Evolutionary conservation across 2,888 invertebrate genomes (phyloP).

Genomic region (Rhagonycha lutea): DNA sequence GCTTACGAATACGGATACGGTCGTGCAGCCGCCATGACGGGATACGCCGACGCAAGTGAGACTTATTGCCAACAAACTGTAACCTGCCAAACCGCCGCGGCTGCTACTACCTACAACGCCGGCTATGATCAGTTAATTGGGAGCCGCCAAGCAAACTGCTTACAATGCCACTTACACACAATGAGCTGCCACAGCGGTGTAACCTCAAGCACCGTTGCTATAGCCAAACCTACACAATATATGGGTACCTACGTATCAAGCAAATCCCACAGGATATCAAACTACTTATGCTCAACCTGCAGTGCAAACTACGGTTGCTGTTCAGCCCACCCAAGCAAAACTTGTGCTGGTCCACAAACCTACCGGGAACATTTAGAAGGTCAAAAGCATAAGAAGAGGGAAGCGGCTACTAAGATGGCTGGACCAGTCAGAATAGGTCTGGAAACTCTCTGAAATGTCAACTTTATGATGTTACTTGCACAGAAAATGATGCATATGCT

Average conservation of each 20-base stretch:
- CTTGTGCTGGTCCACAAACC: conserved; percentile 64
- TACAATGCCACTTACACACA: conserved; percentile 75
- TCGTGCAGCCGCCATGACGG: conserved; percentile 54
- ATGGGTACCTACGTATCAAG: conserved; percentile 65
- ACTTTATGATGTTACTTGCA: conserved; percentile 97
- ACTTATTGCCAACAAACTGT: conserved; percentile 84
- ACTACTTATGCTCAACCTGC: conserved; percentile 60
- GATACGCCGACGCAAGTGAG: conserved; percentile 79
- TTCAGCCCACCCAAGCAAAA: conserved; percentile 62
- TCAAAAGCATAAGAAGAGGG: conserved; percentile 98
- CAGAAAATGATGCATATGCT: conserved; percentile 97
- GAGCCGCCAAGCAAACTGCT: conserved; percentile 68
- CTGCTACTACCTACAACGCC: conserved; percentile 63
- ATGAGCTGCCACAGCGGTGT: conserved; percentile 51
- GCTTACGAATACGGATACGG: conserved; percentile 74
- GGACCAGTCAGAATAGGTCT: conserved; percentile 65
- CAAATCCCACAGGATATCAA: conserved; percentile 55
- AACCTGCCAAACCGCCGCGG: conserved; percentile 67
- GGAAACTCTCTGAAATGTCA: conserved; percentile 87
- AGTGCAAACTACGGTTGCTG: conserved; percentile 62
- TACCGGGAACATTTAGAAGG: conserved; percentile 97
- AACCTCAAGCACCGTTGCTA: conserved; percentile 50
- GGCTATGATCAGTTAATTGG: conserved; percentile 63
- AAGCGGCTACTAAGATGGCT: conserved; percentile 79
- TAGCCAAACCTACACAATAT: conserved; percentile 63